Evolutionary conservation across 2,113 vertebrate species (phyloP), one percentile per base, ranked within the genome.

Genomic region (Phyllostomus discolor): DNA sequence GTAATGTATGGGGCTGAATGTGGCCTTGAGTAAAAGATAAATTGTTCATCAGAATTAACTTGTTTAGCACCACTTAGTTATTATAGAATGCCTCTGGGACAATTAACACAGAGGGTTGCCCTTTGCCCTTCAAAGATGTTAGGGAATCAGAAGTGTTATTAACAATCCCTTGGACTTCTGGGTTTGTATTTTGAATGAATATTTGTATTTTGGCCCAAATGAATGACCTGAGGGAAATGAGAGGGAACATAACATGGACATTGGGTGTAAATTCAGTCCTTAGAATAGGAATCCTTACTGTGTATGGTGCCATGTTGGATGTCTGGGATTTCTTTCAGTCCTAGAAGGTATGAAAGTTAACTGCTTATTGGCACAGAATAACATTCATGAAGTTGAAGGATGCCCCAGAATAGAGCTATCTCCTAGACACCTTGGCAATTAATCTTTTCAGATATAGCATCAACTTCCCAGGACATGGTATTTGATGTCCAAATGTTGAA

Each of bases 1-100:
- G 20, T 88, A 41, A 80, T 72, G 52, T 50, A 26, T 72, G 22
- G 22, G n/a, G 20, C n/a, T 84, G 20, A 70, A 7, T 31, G 9
- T 31, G 16, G 31, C 78, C 52, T 92, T 93, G 85, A 78, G 78
- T 83, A 79, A 93, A 52, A 88, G 50, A 92, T 84, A 69, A 92
- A 52, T 35, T 50, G 5, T 70, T 62, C 20, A 38, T 69, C 43
- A 76, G n/a, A 54, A 76, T 69, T 66, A 92, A 67, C 57, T 17
- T 59, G 20, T 54, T 64, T 20, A 50, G 24, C 35, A 66, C 62
- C 48, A 88, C 50, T 88, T 92, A n/a, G 54, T 73, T 64, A 31
- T 43, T 64, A 10, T 31, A 80, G 22, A 22, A 28, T 54, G 24
- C 24, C 31, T 67, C 33, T 50, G 22, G 16, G 16, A 88, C 33